Base-by-base conservation (phyloP, 23 tunicate genomes). In the Botrylloides violaceus region DNA sequence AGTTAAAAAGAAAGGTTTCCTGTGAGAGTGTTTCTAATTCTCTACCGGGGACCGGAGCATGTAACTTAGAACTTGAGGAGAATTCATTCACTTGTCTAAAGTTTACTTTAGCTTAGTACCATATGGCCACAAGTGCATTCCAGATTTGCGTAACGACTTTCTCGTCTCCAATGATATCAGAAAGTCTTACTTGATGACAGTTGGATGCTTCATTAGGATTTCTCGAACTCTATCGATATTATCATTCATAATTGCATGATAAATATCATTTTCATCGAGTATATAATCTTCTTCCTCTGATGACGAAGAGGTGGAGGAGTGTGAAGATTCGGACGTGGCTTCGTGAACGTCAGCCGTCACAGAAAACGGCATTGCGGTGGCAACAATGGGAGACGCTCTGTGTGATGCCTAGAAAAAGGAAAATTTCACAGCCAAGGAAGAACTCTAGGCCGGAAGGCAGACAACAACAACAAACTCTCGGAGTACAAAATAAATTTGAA, bases 211-310 rank as follows among this genome's bases (percentile, higher is more conserved):
- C 15, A 22, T 65, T 1, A 87, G 33, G 6, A 87, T 49, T 71
- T 87, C 95, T 25, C 64, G 50, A 58, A 87, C 95, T 37, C 78
- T 76, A 0, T 49, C 79, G 0, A 66, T 28, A 36, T 80, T 74
- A n/a, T 78, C 86, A 12, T 80, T 84, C 73, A 75, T 71, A 59
- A 87, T 71, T 5, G 83, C 49, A 5, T 80, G 50, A 35, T 87
- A 84, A 34, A 87, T 59, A 56, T 87, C 95, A 12, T 80, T 71
- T 31, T 81, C 77, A 1, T 50, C 21, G 4, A 35, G 50, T 32
- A 57, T n/a, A 1, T 26, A 27, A 1, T 72, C 77, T 27, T 72
- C 77, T 27, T 72, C 77, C 2, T 72, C 70, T 18, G 77, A 72
- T 19, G 39, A 32, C 4, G 77, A 72, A 19, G 64, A 55, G 24